Conservation (phyloP, 2,888 invertebrate species). For the Epinotia nisella region DNA sequence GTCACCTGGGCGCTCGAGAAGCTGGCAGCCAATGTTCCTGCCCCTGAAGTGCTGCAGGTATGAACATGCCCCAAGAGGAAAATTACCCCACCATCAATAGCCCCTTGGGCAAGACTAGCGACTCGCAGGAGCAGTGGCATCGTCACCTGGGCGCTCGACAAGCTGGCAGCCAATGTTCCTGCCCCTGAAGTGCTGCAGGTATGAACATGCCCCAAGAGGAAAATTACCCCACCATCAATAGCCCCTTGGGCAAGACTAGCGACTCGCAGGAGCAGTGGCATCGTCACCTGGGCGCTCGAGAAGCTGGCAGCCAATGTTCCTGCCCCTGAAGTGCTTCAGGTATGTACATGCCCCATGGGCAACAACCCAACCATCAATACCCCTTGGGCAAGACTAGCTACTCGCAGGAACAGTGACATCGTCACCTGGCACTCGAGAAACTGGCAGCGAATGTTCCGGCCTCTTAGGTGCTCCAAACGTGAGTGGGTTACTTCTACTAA, state of each 20-base stretch:
- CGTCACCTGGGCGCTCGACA: conserved; percentile 94
- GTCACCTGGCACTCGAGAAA: too few relatives aligned
- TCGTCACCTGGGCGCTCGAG: conserved; percentile 95
- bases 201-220: conserved; percentile 30
- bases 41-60: conserved; percentile 94
- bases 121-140: conserved; percentile 92
- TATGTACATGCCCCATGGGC: conserved; percentile 54
- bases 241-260: conserved; percentile 76
- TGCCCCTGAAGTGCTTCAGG: conserved; percentile 94
- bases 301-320: conserved; percentile 94
- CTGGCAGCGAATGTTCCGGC: too few relatives aligned
- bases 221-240: too few relatives aligned
- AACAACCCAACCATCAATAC: too few relatives aligned
- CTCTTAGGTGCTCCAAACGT: too few relatives aligned
- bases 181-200: conserved; percentile 95
- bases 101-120: conserved; percentile 79
- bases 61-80: conserved; percentile 1
- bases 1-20: conserved; percentile 95
- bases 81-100: too few relatives aligned
- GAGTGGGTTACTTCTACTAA: too few relatives aligned
- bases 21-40: conserved; percentile 92
- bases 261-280: conserved; percentile 91
- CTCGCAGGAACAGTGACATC: too few relatives aligned
- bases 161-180: conserved; percentile 93
- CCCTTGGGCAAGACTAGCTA: too few relatives aligned